A percentile compares a stretch with the other conserved stretches of the same genome.
Conservation (phyloP, 2,797 vertebrate genomes). For the Fundulus diaphanus region DNA sequence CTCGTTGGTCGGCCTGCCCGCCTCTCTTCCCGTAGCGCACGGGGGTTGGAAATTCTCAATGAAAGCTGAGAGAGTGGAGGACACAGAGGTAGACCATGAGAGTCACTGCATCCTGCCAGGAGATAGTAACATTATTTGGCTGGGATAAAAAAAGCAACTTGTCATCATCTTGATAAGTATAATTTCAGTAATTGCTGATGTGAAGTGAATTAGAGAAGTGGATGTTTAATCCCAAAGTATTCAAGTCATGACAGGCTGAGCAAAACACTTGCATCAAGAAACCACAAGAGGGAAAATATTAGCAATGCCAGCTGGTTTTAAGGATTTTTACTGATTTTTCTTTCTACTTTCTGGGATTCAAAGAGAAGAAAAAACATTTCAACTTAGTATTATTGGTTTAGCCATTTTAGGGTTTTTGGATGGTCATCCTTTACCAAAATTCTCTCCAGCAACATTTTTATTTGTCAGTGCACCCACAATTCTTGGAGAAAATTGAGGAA, state of each 20-base stretch:
- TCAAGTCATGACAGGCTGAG: conserved; percentile 38
- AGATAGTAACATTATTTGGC: conserved; percentile 1
- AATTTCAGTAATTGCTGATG: conserved; percentile 28
- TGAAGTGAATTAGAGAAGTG: conserved; percentile 7
- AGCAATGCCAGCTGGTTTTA: conserved; percentile 8
- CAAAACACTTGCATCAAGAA: conserved; percentile 77
- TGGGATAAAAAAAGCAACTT: conserved; percentile 8
- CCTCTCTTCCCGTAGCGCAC: conserved; percentile 80
- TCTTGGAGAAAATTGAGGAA: conserved; percentile 41
- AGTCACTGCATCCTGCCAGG: not conserved
- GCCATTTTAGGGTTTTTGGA: conserved; percentile 29
- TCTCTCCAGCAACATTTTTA: conserved; percentile 14
- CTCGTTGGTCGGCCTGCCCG: conserved; percentile 64
- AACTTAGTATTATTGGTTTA: conserved; percentile 19
- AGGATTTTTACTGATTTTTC: not conserved
- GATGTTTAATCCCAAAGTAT: conserved; percentile 13
- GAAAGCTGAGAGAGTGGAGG: conserved; percentile 79
- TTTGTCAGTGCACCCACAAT: conserved; percentile 47
- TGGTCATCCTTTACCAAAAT: conserved; percentile 11
- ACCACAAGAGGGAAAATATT: conserved; percentile 44
- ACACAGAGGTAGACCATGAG: conserved; percentile 27
- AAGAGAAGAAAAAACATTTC: conserved; percentile 2
- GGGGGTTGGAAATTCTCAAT: conserved; percentile 88
- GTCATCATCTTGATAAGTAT: conserved; percentile 17
- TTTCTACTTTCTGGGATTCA: not conserved